Conservation (phyloP, 2,888 invertebrate species). For the Tigriopus californicus region DNA sequence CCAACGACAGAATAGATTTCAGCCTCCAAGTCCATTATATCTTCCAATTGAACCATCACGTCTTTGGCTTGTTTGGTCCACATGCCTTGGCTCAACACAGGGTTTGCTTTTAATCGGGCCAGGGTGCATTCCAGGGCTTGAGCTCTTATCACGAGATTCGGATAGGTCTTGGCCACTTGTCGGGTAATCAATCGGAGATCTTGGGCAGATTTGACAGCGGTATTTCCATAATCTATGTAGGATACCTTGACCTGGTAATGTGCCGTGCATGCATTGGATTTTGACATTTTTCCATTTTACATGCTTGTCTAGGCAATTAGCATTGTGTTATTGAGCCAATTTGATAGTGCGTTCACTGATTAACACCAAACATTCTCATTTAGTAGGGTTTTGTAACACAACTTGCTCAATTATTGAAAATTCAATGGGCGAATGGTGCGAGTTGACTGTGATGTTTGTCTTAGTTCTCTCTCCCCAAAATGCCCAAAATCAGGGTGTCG, state of each 20-base stretch:
- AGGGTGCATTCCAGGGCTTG: constrained; percentile 28
- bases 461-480: too few relatives aligned
- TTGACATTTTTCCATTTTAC: too few relatives aligned
- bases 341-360: too few relatives aligned
- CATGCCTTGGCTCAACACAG: constrained; percentile 14
- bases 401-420: too few relatives aligned
- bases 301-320: too few relatives aligned
- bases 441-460: too few relatives aligned
- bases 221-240: constrained; percentile 60
- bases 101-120: constrained; percentile 25
- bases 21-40: neutral
- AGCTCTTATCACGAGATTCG: constrained; percentile 1
- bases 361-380: too few relatives aligned
- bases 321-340: too few relatives aligned
- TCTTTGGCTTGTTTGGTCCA: neutral
- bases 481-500: too few relatives aligned
- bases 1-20: neutral
- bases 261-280: too few relatives aligned
- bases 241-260: constrained; percentile 35
- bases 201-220: constrained; percentile 21
- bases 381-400: too few relatives aligned
- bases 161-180: neutral
- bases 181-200: constrained; percentile 17
- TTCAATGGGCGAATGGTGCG: too few relatives aligned
- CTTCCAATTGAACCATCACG: neutral